Conservation (phyloP, 92 coral and sea anemone genomes). For the Porites lobata region DNA sequence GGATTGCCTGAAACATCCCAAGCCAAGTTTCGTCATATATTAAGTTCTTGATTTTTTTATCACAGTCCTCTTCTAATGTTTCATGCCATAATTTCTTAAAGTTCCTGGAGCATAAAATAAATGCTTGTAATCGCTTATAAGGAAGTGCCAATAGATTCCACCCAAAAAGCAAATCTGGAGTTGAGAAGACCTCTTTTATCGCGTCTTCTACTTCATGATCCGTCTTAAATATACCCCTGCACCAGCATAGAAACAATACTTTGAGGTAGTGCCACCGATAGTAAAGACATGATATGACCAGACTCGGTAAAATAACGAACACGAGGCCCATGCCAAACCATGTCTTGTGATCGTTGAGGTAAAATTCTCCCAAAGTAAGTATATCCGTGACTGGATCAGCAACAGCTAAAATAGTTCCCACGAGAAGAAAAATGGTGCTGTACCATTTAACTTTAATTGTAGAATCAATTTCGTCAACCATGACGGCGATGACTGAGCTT, state of each 20-base stretch:
- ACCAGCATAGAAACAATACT: too few species aligned
- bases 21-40: neutral
- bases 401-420: slow-evolving; percentile 23
- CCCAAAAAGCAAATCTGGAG: neutral
- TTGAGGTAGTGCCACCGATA: too few species aligned
- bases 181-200: too few species aligned
- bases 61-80: neutral
- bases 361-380: slow-evolving; percentile 20
- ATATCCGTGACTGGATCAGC: slow-evolving; percentile 38
- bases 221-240: too few species aligned
- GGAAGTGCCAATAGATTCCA: slow-evolving; percentile 22
- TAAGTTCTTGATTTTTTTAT: neutral
- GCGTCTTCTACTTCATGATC: too few species aligned
- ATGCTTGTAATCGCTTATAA: neutral
- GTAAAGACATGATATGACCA: neutral
- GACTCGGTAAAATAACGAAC: slow-evolving; percentile 11
- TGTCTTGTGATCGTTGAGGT: slow-evolving; percentile 13
- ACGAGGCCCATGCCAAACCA: slow-evolving; percentile 14
- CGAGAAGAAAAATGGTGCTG: slow-evolving; percentile 1
- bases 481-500: too few species aligned
- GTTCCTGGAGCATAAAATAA: slow-evolving; percentile 17
- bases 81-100: slow-evolving; percentile 15
- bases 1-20: slow-evolving; percentile 29
- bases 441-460: slow-evolving; percentile 23
- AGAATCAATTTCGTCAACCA: too few species aligned